Conservation (phyloP, 2,888 invertebrate species). For the Neocrepidodera transversa region DNA sequence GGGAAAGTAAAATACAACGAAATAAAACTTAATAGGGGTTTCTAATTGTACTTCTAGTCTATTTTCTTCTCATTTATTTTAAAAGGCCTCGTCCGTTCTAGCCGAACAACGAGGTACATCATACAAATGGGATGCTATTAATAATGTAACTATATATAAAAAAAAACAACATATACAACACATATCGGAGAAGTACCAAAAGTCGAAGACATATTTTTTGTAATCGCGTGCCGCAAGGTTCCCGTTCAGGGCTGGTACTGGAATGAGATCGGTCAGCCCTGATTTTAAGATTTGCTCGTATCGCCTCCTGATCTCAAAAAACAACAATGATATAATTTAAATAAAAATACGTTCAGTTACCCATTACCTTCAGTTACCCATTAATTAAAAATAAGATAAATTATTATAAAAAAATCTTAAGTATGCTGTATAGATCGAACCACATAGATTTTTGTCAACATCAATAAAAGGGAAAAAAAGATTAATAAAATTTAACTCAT, state of each 20-base stretch:
- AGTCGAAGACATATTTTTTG: slow-evolving; percentile 21
- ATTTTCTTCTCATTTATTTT: too few species aligned
- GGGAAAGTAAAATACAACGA: too few species aligned
- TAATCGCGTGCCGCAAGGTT: slow-evolving; percentile 38
- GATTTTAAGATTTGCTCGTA: slow-evolving; percentile 39
- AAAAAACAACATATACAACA: slow-evolving; percentile 55
- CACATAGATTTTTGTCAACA: slow-evolving; percentile 17
- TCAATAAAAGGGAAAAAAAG: slow-evolving; percentile 6
- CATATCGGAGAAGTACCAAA: slow-evolving; percentile 52
- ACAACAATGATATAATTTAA: slow-evolving; percentile 57
- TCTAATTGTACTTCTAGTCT: too few species aligned
- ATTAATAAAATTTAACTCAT: neutral
- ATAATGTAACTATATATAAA: too few species aligned
- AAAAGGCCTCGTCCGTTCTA: too few species aligned
- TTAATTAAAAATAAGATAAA: too few species aligned
- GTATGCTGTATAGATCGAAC: slow-evolving; percentile 36
- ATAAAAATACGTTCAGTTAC: too few species aligned
- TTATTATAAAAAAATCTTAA: slow-evolving; percentile 49
- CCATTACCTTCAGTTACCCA: too few species aligned
- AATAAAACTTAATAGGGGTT: too few species aligned
- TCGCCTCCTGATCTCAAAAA: slow-evolving; percentile 52
- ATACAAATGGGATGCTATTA: too few species aligned
- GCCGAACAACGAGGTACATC: too few species aligned
- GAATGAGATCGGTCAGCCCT: slow-evolving; percentile 59
- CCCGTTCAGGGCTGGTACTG: slow-evolving; percentile 42